phyloP scores from a whole-genome alignment of 2,888 invertebrate species.

The Noctua fimbriata region DNA sequence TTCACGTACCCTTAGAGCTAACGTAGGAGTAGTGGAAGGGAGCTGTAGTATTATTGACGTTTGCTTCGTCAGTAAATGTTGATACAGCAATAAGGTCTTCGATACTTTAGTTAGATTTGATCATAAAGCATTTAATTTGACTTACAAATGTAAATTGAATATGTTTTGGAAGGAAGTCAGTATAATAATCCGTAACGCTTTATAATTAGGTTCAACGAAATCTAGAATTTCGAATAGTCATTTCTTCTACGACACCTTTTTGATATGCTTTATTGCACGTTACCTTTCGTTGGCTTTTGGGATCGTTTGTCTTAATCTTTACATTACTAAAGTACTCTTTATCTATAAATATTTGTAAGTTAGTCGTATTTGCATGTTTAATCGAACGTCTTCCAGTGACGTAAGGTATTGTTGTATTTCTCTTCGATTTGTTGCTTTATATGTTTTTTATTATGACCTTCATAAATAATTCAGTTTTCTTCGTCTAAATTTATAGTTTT shows the following conservation, averaged over 20 bases:
- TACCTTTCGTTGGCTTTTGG: constrained; percentile 72
- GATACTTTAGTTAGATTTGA: constrained; percentile 54
- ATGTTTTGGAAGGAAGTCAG: constrained; percentile 82
- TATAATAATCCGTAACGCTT: constrained; percentile 89
- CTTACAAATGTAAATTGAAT: constrained; percentile 75
- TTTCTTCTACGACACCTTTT: constrained; percentile 83
- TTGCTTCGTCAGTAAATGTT: constrained; percentile 72
- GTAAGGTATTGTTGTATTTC: constrained; percentile 79
- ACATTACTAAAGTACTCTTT: constrained; percentile 76
- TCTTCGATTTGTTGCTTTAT: constrained; percentile 58
- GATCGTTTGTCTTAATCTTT: constrained; percentile 67
- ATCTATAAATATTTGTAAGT: constrained; percentile 83
- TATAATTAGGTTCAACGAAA: constrained; percentile 89
- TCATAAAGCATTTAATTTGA: constrained; percentile 59
- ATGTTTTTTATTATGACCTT: constrained; percentile 41
- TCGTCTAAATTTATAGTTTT: constrained; percentile 28
- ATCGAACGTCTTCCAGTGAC: constrained; percentile 90
- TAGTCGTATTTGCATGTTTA: constrained; percentile 87
- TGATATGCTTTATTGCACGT: constrained; percentile 84
- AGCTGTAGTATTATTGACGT: constrained; percentile 66
- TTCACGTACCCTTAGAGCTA: constrained; percentile 82
- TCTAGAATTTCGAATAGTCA: constrained; percentile 86
- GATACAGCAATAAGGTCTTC: constrained; percentile 74
- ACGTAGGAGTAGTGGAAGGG: constrained; percentile 65
- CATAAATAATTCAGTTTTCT: constrained; percentile 46